Evolutionary conservation across 2,113 vertebrate species (phyloP).

Genomic region (Orcinus orca): DNA sequence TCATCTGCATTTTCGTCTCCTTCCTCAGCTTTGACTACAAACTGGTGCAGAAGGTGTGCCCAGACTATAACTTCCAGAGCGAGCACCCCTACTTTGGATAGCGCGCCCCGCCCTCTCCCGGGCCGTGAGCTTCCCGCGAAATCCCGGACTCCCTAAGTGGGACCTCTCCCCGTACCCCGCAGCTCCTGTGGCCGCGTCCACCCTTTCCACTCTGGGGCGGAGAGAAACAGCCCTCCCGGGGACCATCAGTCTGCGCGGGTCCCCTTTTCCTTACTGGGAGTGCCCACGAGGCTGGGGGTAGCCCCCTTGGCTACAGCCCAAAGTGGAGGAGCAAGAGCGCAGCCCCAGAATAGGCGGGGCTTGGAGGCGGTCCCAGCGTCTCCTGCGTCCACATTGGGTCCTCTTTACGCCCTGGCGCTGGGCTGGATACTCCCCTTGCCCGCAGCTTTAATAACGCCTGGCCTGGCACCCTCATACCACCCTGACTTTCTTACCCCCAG

Average conservation of each 20-base stretch:
- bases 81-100: conserved; percentile 96
- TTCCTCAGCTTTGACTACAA: conserved; percentile 99
- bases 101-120: conserved; percentile 7
- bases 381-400: neutral
- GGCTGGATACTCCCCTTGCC: neutral
- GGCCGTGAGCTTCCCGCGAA: conserved; percentile 4
- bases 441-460: neutral
- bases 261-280: neutral
- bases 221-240: neutral
- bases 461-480: neutral
- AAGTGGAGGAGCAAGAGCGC: neutral
- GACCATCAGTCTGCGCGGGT: neutral
- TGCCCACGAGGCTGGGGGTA: neutral
- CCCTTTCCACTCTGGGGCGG: neutral
- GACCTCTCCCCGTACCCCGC: neutral
- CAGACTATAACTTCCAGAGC: conserved; percentile 99
- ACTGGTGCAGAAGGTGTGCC: conserved; percentile 99
- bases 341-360: neutral
- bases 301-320: neutral
- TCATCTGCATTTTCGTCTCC: conserved; percentile 99
- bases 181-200: neutral
- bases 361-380: neutral
- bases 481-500: neutral
- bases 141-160: neutral
- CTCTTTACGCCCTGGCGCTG: neutral